Base-by-base conservation (phyloP, 2,888 invertebrate genomes). In the Acrobasis suavella region DNA sequence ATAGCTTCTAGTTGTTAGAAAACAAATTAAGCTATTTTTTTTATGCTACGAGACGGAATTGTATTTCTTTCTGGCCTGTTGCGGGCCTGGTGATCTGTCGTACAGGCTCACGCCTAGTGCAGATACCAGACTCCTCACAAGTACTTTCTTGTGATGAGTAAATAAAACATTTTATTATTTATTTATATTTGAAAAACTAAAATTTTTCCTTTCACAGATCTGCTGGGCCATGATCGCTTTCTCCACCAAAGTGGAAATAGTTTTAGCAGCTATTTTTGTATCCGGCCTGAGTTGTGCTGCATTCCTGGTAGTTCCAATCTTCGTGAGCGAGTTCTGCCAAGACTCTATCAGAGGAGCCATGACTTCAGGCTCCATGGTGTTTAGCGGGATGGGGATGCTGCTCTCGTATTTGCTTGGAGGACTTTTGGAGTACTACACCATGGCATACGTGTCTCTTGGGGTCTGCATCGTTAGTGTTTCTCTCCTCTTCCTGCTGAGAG, bases 261-360 rank as follows among this genome's bases (percentile, higher is more conserved):
- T 82, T 1, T 68, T 84, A 0, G 42, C 72, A 0, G 77, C 83
- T 0, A 65, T 82, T 9, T 81, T 83, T 62, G 63, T 84, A 0
- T 75, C 80, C 0, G 85, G 85, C 0, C 39, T 60, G 5, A 39
- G 50, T 50, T 5, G 12, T 0, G 70, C 75, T 5, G 69, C 71
- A 0, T 71, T 80, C 59, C 69, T 85, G 0, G 70, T 78, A 0
- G 72, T 76, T 0, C 80, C 82, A 0, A 73, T 83, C 5, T 83
- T 68, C 66, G 70, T 81, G 42, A 71, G 79, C 17, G 85, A 85
- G 60, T 72, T 82, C 50, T 81, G 82, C 63, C 76, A 82, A 52
- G 81, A 83, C 22, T 78, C 78, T n/a, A 77, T 85, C 15, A 62
- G 85, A 17, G 85, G 85, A 0, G 68, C 75, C 2, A 77, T 84